Evolutionary conservation across 2,888 invertebrate genomes (phyloP).

Genomic region (Erebia ligea): DNA sequence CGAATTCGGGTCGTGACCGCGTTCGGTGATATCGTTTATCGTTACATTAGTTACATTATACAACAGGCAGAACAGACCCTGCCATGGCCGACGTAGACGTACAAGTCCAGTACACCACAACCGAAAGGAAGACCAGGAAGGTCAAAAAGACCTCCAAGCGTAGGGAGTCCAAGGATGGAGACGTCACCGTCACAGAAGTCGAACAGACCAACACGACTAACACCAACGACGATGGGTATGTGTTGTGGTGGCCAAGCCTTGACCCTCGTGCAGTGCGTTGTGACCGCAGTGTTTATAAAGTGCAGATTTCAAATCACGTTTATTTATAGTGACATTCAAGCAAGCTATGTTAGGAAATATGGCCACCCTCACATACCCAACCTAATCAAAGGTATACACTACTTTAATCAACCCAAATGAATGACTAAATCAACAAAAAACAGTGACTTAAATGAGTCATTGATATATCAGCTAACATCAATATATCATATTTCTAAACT

Average conservation of each 20-base stretch:
- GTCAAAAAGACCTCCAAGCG: conserved; percentile 92
- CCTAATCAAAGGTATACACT: conserved; percentile 75
- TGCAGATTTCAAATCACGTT: conserved; percentile 59
- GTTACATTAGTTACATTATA: conserved; percentile 44
- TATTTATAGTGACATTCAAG: conserved; percentile 38
- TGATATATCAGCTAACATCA: background rate
- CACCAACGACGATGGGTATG: conserved; percentile 92
- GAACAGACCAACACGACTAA: conserved; percentile 86
- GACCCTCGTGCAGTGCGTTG: conserved; percentile 59
- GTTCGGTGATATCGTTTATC: conserved; percentile 72
- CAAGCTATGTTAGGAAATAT: conserved; percentile 41
- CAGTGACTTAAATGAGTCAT: background rate
- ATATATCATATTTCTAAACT: background rate
- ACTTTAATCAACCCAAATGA: background rate
- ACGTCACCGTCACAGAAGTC: conserved; percentile 92
- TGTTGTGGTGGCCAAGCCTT: conserved; percentile 85
- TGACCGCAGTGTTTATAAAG: conserved; percentile 66
- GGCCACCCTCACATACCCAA: conserved; percentile 83
- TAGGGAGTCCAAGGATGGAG: conserved; percentile 89
- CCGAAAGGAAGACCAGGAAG: conserved; percentile 95
- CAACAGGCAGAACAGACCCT: conserved; percentile 53
- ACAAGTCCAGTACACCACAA: conserved; percentile 92
- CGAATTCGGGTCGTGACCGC: conserved; percentile 83
- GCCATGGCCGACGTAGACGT: conserved; percentile 96
- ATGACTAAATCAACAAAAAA: background rate